A percentile compares a stretch with the other conserved stretches of the same genome.
These are phyloP conservation scores for Mystacides longicornis DNA, from an alignment of 2,888 invertebrate species.

Conservation along the genomic window DNA sequence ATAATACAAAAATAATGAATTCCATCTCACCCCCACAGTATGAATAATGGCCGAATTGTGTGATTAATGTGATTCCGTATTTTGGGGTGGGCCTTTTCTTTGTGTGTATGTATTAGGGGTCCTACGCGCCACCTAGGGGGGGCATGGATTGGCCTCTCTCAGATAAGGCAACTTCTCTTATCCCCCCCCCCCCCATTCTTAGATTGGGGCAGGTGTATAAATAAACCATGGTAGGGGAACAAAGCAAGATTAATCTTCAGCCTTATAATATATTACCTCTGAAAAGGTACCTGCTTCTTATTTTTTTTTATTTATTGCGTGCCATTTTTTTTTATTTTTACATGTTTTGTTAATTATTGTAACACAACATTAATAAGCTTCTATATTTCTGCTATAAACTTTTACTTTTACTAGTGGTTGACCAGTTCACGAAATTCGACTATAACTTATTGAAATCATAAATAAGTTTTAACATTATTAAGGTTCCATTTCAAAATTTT, in stretches of 20 bases:
- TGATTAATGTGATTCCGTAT: constrained; percentile 21
- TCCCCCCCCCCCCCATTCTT: neutral
- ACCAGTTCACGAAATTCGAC: no score
- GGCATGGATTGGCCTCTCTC: constrained; percentile 2
- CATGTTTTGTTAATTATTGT: neutral
- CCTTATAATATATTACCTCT: no score
- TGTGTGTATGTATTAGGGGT: neutral
- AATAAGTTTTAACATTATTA: no score
- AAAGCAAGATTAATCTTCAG: neutral
- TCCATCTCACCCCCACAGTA: constrained; percentile 16
- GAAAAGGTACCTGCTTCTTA: neutral
- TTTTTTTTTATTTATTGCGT: neutral
- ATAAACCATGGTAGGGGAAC: neutral
- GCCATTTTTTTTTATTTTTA: neutral
- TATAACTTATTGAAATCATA: no score
- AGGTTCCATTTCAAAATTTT: no score
- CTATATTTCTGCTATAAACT: no score
- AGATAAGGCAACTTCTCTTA: constrained; percentile 7
- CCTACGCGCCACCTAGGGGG: constrained; percentile 3
- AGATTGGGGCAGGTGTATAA: neutral
- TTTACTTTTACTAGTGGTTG: no score
- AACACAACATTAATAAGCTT: neutral
- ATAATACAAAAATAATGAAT: constrained; percentile 18
- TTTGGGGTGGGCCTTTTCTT: constrained; percentile 16
- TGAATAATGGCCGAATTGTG: constrained; percentile 10